Evolutionary conservation across 2,888 invertebrate genomes (phyloP).

Genomic region (Chironomus riparius): DNA sequence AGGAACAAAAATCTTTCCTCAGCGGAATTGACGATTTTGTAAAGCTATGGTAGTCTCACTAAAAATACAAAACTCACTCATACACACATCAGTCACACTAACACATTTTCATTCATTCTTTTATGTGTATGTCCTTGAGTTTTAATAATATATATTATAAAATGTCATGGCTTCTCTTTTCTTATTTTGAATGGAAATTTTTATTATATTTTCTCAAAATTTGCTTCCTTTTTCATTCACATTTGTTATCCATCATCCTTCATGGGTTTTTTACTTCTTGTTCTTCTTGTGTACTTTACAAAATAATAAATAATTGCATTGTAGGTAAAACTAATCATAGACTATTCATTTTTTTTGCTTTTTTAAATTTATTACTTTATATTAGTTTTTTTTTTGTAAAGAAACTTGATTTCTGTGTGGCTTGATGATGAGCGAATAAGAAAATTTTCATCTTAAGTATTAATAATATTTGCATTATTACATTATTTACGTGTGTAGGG

Average conservation of each 20-base stretch:
- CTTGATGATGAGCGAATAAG: too few relatives aligned
- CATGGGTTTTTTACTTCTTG: not conserved
- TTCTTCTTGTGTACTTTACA: not conserved
- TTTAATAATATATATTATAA: not conserved
- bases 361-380: not conserved
- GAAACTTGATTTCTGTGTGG: too few relatives aligned
- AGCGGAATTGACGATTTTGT: not conserved
- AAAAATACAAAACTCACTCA: not conserved
- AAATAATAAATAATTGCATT: not conserved
- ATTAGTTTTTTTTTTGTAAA: too few relatives aligned
- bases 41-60: conserved; percentile 4
- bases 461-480: not conserved
- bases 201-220: conserved; percentile 2
- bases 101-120: not conserved
- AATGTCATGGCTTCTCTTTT: not conserved
- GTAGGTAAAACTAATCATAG: not conserved
- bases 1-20: not conserved
- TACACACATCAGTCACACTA: not conserved
- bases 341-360: not conserved
- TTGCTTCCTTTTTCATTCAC: not conserved
- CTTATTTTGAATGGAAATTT: conserved; percentile 14
- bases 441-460: not conserved
- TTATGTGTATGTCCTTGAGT: not conserved
- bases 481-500: not conserved
- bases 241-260: not conserved